phyloP scores from a whole-genome alignment of 2,797 vertebrate genomes.

The Manis crassicaudata region DNA sequence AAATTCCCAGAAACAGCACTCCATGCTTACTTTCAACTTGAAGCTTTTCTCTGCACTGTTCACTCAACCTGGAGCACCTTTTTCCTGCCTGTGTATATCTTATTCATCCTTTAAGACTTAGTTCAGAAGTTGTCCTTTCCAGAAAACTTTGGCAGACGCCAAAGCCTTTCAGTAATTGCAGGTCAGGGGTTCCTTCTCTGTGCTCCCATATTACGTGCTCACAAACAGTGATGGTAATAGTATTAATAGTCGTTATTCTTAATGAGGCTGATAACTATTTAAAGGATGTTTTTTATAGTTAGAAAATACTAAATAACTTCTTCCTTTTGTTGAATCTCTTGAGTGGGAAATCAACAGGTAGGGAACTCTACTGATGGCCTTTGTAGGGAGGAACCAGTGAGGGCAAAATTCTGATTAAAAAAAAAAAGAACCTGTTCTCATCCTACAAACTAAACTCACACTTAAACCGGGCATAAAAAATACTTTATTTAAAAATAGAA shows the following conservation, averaged over 20 bases:
- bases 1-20: slow-evolving; percentile 17
- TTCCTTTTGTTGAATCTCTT: background rate
- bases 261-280: background rate
- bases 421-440: background rate
- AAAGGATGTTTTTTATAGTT: slow-evolving; percentile 27
- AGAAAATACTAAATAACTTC: background rate
- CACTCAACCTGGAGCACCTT: background rate
- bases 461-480: slow-evolving; percentile 34
- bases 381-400: background rate
- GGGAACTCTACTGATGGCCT: background rate
- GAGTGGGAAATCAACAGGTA: background rate
- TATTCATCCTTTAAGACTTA: background rate
- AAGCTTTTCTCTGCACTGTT: background rate
- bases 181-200: background rate
- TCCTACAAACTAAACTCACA: slow-evolving; percentile 27
- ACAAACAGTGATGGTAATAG: background rate
- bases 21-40: background rate
- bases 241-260: background rate
- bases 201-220: background rate
- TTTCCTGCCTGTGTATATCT: slow-evolving; percentile 3
- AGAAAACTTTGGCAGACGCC: background rate
- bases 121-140: slow-evolving; percentile 22
- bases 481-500: background rate
- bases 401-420: background rate
- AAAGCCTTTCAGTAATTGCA: background rate